phyloP scores from a whole-genome alignment of 2,797 vertebrate genomes.

The Anniella stebbinsi region DNA sequence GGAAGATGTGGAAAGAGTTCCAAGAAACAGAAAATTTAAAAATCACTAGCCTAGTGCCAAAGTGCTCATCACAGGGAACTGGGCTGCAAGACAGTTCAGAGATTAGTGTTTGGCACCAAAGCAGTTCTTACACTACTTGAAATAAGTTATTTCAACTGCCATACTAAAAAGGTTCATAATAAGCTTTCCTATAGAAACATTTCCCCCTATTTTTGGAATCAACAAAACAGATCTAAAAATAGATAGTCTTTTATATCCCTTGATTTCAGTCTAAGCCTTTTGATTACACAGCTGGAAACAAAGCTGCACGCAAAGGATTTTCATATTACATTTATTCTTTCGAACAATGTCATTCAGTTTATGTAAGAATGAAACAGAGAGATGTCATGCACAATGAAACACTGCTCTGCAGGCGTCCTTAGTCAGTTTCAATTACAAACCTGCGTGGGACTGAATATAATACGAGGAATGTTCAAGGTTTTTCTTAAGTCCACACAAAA shows the following conservation, averaged over 20 bases:
- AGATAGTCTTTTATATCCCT: slow-evolving; percentile 8
- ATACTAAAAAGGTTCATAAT: slow-evolving; percentile 13
- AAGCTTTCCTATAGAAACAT: not conserved
- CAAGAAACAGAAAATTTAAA: not conserved
- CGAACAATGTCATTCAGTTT: slow-evolving; percentile 4
- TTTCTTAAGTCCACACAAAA: not conserved
- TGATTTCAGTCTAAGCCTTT: not conserved
- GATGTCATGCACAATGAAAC: not conserved
- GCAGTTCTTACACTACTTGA: not conserved
- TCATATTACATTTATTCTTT: slow-evolving; percentile 18
- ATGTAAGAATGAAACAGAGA: not conserved
- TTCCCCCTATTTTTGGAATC: not conserved
- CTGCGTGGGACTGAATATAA: not conserved
- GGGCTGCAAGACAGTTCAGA: not conserved
- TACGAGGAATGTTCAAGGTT: not conserved
- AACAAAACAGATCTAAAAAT: slow-evolving; percentile 7
- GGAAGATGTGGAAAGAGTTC: not conserved
- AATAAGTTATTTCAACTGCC: not conserved
- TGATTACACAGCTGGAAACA: slow-evolving; percentile 9
- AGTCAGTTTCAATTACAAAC: not conserved
- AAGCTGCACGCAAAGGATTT: slow-evolving; percentile 8
- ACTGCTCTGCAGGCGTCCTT: not conserved
- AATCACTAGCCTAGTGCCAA: not conserved
- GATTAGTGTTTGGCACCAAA: not conserved
- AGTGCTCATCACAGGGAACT: not conserved